Conservation (phyloP, 2,888 invertebrate species). For the Orchesella flavescens region DNA sequence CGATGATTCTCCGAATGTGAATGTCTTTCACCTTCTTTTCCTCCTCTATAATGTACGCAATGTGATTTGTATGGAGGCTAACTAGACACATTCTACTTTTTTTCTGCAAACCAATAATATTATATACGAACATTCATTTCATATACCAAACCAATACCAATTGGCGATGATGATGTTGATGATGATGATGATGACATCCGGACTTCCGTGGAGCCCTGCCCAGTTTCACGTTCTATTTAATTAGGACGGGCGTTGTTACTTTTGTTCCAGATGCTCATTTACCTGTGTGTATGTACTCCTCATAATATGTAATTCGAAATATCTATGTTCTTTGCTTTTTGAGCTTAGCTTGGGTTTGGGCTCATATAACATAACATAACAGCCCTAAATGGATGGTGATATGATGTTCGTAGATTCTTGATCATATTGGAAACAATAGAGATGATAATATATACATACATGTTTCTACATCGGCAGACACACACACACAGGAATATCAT, state of each 20-base stretch:
- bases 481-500: neutral
- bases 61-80: slow-evolving; percentile 8
- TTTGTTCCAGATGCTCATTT: slow-evolving; percentile 60
- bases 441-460: too few species aligned
- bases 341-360: too few species aligned
- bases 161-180: neutral
- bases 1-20: neutral
- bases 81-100: neutral
- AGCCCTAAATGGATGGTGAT: neutral
- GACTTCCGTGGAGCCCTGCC: slow-evolving; percentile 67
- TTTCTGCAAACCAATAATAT: neutral
- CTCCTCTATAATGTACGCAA: too few species aligned
- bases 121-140: neutral
- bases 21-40: neutral
- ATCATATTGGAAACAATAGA: too few species aligned
- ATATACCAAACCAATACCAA: slow-evolving; percentile 14
- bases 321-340: too few species aligned
- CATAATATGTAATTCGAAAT: neutral
- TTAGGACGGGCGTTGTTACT: slow-evolving; percentile 68
- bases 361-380: neutral
- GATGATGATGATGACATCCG: slow-evolving; percentile 67
- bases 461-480: slow-evolving; percentile 7
- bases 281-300: slow-evolving; percentile 40
- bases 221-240: slow-evolving; percentile 66
- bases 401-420: neutral